phyloP scores from a whole-genome alignment of 2,888 invertebrate genomes.

The Oscheius myriophilus region DNA sequence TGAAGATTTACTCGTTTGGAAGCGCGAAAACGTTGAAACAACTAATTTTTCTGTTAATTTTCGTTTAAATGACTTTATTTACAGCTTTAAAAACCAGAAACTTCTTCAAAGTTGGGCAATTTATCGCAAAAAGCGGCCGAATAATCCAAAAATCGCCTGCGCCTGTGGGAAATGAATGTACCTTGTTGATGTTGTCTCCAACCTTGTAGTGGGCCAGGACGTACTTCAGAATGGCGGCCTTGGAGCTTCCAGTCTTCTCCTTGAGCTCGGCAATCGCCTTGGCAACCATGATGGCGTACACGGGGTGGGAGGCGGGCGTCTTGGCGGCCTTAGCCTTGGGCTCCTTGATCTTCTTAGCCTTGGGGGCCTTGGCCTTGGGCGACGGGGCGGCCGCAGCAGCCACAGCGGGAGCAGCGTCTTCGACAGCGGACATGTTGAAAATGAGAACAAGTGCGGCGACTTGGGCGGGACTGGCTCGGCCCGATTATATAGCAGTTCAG shows the following conservation, averaged over 20 bases:
- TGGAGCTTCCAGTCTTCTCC: slow-evolving; percentile 72
- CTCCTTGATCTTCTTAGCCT: slow-evolving; percentile 26
- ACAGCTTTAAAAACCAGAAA: too few species aligned
- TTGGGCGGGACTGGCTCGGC: too few species aligned
- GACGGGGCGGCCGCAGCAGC: slow-evolving; percentile 10
- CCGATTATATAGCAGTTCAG: too few species aligned
- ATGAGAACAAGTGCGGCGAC: too few species aligned
- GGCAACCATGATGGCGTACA: slow-evolving; percentile 72
- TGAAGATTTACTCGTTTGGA: too few species aligned
- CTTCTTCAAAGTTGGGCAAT: too few species aligned
- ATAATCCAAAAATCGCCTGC: not conserved
- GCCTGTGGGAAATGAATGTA: not conserved
- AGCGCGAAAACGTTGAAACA: too few species aligned
- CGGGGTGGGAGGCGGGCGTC: slow-evolving; percentile 55
- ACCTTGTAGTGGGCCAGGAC: slow-evolving; percentile 72
- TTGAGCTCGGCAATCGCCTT: slow-evolving; percentile 71
- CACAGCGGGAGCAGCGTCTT: slow-evolving; percentile 18
- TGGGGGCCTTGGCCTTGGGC: slow-evolving; percentile 10
- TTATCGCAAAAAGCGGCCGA: too few species aligned
- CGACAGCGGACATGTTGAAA: slow-evolving; percentile 7
- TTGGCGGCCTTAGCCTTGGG: slow-evolving; percentile 29
- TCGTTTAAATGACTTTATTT: too few species aligned
- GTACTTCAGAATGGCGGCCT: slow-evolving; percentile 73
- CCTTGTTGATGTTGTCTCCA: slow-evolving; percentile 65
- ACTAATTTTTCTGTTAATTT: too few species aligned